Conservation (phyloP, 64 coral and sea anemone genomes). For the Dendronephthya gigantea region DNA sequence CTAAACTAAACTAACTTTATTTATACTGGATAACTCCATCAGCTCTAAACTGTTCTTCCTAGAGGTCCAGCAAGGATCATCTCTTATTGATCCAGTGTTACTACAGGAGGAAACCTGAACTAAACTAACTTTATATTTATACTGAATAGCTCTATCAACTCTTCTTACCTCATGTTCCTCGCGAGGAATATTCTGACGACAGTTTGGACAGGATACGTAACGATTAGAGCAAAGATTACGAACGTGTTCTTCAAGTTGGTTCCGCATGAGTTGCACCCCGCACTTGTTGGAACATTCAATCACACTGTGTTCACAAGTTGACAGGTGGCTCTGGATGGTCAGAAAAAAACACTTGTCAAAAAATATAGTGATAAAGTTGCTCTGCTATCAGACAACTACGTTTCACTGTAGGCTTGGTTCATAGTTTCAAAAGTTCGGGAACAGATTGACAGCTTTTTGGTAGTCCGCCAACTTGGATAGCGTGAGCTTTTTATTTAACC, state of each 20-base stretch:
- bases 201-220: conserved; percentile 58
- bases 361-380: no score
- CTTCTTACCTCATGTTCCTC: conserved; percentile 44
- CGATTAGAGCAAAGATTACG: conserved; percentile 65
- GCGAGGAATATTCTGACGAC: conserved; percentile 48
- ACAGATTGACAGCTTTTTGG: no score
- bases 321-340: conserved; percentile 54
- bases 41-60: not conserved
- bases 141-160: not conserved
- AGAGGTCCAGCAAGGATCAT: no score
- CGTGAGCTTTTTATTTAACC: no score
- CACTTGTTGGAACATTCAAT: conserved; percentile 71
- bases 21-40: not conserved
- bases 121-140: not conserved
- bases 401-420: no score
- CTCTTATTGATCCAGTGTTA: no score
- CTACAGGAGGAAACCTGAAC: not conserved
- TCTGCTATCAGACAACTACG: no score
- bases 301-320: conserved; percentile 52
- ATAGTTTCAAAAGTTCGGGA: no score
- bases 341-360: not conserved
- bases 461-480: no score
- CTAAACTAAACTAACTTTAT: no score
- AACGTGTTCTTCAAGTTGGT: conserved; percentile 60
- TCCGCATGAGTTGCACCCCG: conserved; percentile 43